Percentiles rank a stretch among this genome's conserved stretches.
phyloP scores from a whole-genome alignment of 2,113 vertebrate species.

The Gobius niger region DNA sequence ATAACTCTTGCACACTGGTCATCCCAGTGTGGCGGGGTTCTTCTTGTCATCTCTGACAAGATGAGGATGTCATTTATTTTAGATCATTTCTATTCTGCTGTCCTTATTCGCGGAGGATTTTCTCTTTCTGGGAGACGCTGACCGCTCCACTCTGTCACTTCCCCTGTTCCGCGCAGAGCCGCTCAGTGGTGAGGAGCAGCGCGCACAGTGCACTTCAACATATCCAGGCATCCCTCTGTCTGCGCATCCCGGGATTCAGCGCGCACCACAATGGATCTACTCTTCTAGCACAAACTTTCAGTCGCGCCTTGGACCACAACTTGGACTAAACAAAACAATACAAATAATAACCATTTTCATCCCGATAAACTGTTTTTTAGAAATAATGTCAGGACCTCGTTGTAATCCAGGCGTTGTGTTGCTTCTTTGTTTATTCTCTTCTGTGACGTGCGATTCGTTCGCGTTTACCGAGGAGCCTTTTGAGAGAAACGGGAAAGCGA shows the following conservation, averaged over 20 bases:
- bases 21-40: constrained; percentile 37
- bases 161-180: constrained; percentile 63
- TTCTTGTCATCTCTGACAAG: constrained; percentile 53
- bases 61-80: neutral
- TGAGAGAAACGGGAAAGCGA: constrained; percentile 85
- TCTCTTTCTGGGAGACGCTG: constrained; percentile 39
- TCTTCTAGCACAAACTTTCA: constrained; percentile 61
- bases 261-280: constrained; percentile 67
- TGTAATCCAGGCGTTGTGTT: constrained; percentile 64
- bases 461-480: constrained; percentile 89
- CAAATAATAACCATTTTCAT: neutral
- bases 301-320: constrained; percentile 35
- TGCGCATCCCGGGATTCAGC: constrained; percentile 33
- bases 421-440: constrained; percentile 80
- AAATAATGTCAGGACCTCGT: constrained; percentile 71
- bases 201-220: constrained; percentile 74
- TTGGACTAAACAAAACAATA: constrained; percentile 5
- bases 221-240: constrained; percentile 39
- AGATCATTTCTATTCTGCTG: neutral
- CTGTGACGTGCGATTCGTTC: constrained; percentile 74
- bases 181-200: constrained; percentile 75
- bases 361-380: neutral
- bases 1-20: constrained; percentile 29
- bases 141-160: constrained; percentile 50
- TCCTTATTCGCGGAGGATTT: neutral